Evolutionary conservation across 2,888 invertebrate genomes (phyloP), one percentile per base, ranked within the genome.

Genomic region (Drosophila birchii): DNA sequence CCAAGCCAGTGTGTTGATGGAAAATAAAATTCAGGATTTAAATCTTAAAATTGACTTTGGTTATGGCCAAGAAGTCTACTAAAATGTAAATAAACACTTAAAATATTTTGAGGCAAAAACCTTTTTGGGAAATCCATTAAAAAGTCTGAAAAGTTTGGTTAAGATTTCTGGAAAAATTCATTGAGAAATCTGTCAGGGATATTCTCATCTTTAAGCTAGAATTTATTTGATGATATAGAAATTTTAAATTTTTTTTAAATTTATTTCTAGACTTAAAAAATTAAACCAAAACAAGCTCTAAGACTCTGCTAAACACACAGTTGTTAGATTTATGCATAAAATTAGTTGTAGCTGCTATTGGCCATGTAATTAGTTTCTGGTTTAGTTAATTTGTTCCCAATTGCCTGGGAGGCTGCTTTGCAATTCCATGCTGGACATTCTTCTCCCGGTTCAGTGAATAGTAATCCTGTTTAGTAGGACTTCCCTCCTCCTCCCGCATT

Each of bases 401-500:
- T 53, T 53, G 23, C 36, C 29, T 8, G n/a, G 45, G n/a, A 47
- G 29, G 20, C 11, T 39, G 47, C 14, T 26, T 12, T 32, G 14
- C 18, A 62, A 41, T 39, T 32, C 51, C 36, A 39, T 34, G 67
- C 45, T 36, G 45, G 16, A 63, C 36, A 63, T 68, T 67, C 44
- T 41, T 67, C 44, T 38, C 0, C 45, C 41, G 49, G 69, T 39
- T 39, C 54, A 67, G 53, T 67, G 67, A 67, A 49, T 67, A 20
- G 34, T 16, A 39, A 54, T 41, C 69, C 34, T 55, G 68, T 47
- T 67, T 47, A 34, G 45, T 26, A 18, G 34, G 18, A 12, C 16
- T 20, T 12, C 36, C n/a, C 29, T 41, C 9, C 5, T 41, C 12
- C 5, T 14, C 70, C 29, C 36, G 23, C 47, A 68, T 69, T 68